Percentiles rank a stretch among this genome's conserved stretches.
phyloP scores from a whole-genome alignment of 2,797 vertebrate genomes.

The Ciconia nigra region DNA sequence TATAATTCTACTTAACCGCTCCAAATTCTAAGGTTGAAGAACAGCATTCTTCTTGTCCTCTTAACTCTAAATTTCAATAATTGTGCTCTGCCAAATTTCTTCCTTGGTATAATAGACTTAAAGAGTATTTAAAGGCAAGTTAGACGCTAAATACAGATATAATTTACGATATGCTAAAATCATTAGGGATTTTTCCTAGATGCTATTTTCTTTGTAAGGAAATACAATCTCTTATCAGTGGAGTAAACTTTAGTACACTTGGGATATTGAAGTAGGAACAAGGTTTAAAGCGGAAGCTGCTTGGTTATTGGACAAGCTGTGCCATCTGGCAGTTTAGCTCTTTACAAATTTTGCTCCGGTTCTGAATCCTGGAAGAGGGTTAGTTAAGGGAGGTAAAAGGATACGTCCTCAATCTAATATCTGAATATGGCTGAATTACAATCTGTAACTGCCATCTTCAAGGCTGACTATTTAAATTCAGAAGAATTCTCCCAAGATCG shows the following conservation, averaged over 20 bases:
- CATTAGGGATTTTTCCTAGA: not conserved
- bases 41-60: not conserved
- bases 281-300: not conserved
- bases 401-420: not conserved
- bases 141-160: not conserved
- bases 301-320: not conserved
- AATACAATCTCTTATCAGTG: not conserved
- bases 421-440: not conserved
- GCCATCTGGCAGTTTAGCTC: not conserved
- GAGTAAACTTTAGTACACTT: not conserved
- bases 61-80: not conserved
- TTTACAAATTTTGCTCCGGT: not conserved
- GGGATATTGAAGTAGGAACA: not conserved
- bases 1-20: not conserved
- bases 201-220: not conserved
- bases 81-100: not conserved
- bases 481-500: not conserved
- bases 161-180: not conserved
- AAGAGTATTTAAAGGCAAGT: not conserved
- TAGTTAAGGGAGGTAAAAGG: not conserved
- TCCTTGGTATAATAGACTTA: not conserved
- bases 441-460: not conserved
- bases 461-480: not conserved
- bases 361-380: not conserved
- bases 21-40: not conserved